A percentile compares a stretch with the other conserved stretches of the same genome.
These are phyloP conservation scores for Dasypolia templi DNA, from an alignment of 2,888 invertebrate species.

Conservation along the genomic window DNA sequence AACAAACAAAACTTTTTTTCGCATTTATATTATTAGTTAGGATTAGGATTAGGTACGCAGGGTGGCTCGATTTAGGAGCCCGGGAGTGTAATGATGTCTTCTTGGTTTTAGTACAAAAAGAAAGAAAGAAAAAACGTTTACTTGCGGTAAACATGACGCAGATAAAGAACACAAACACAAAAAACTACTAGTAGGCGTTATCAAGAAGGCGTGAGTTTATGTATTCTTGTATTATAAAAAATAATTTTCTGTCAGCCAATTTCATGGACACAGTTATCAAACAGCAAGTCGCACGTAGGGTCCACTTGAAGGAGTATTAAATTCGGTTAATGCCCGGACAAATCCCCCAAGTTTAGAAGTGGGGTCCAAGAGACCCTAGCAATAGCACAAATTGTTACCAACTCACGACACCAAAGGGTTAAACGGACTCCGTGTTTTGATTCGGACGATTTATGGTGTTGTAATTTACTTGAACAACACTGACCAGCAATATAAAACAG, in stretches of 20 bases:
- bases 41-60: too few species aligned
- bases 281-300: slow-evolving; percentile 76
- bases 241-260: slow-evolving; percentile 4
- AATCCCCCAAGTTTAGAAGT: slow-evolving; percentile 82
- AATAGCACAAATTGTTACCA: slow-evolving; percentile 71
- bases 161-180: too few species aligned
- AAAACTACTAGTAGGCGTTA: too few species aligned
- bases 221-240: slow-evolving; percentile 6
- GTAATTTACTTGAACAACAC: not conserved
- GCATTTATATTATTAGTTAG: too few species aligned
- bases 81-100: not conserved
- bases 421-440: slow-evolving; percentile 73
- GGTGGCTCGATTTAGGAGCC: not conserved
- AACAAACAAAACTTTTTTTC: too few species aligned
- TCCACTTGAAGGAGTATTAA: slow-evolving; percentile 77
- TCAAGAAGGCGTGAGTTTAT: too few species aligned
- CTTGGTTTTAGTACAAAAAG: too few species aligned
- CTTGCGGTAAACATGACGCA: too few species aligned
- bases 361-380: slow-evolving; percentile 74
- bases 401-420: slow-evolving; percentile 73
- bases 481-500: too few species aligned
- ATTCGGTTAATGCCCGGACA: slow-evolving; percentile 81
- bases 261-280: slow-evolving; percentile 67
- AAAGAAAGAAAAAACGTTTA: too few species aligned
- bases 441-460: slow-evolving; percentile 60